Evolutionary conservation across 2,113 vertebrate genomes (phyloP).

Genomic region (Vireo altiloquus): DNA sequence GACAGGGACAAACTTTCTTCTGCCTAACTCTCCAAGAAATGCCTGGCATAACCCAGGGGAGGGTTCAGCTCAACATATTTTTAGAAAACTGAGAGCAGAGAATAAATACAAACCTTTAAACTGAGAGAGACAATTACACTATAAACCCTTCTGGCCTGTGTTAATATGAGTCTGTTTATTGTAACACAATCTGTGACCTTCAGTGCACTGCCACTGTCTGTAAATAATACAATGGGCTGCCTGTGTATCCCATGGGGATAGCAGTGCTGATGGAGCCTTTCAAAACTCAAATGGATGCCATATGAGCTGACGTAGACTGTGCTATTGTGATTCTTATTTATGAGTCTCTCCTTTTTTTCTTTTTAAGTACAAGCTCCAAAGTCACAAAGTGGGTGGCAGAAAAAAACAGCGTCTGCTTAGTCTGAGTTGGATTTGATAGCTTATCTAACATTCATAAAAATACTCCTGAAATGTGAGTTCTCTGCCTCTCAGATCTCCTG

Average conservation of each 20-base stretch:
- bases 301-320: not conserved
- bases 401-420: not conserved
- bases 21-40: not conserved
- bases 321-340: slow-evolving; percentile 55
- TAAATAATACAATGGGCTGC: slow-evolving; percentile 55
- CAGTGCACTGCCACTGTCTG: slow-evolving; percentile 33
- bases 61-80: slow-evolving; percentile 5
- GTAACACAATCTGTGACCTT: slow-evolving; percentile 51
- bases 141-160: slow-evolving; percentile 11
- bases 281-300: slow-evolving; percentile 30
- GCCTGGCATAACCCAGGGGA: not conserved
- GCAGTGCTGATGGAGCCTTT: slow-evolving; percentile 43
- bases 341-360: not conserved
- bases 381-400: not conserved
- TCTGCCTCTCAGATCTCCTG: not conserved
- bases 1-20: not conserved
- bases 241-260: slow-evolving; percentile 16
- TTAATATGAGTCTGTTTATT: slow-evolving; percentile 51
- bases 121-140: slow-evolving; percentile 22
- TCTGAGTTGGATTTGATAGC: not conserved
- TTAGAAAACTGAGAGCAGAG: slow-evolving; percentile 30
- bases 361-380: not conserved
- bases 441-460: not conserved
- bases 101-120: slow-evolving; percentile 40
- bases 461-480: not conserved